Conservation (phyloP, 2,113 vertebrate genomes). For the Platichthys flesus region DNA sequence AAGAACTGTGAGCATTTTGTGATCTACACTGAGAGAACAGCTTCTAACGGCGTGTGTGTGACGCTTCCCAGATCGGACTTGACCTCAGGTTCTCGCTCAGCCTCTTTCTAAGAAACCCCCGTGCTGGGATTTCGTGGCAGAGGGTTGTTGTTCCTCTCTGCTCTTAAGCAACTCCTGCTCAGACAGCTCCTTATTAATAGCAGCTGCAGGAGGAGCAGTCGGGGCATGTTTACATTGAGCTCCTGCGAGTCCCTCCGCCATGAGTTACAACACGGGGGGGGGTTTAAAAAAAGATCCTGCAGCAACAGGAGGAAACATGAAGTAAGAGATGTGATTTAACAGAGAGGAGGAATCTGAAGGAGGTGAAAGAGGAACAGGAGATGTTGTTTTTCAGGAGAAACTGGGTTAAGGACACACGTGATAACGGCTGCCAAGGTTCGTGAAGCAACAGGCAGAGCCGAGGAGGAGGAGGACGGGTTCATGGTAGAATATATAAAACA, state of each 20-base stretch:
- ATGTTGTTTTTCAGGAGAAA: slow-evolving; percentile 31
- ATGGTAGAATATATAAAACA: neutral
- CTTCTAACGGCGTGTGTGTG: neutral
- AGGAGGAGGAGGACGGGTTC: slow-evolving; percentile 29
- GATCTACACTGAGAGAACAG: neutral
- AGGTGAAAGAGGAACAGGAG: too few relatives aligned
- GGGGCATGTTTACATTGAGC: slow-evolving; percentile 39
- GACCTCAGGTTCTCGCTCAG: neutral
- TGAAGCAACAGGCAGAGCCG: slow-evolving; percentile 46
- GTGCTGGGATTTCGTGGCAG: slow-evolving; percentile 12
- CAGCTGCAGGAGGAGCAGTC: slow-evolving; percentile 13
- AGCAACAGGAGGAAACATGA: neutral
- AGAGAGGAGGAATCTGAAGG: too few relatives aligned
- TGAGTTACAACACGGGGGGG: neutral
- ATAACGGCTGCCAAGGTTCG: slow-evolving; percentile 44
- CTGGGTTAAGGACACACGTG: slow-evolving; percentile 31
- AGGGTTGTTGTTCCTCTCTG: neutral
- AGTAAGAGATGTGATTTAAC: too few relatives aligned
- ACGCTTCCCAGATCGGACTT: neutral
- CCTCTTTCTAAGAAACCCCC: slow-evolving; percentile 42
- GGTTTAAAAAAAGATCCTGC: neutral
- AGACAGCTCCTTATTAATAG: slow-evolving; percentile 37
- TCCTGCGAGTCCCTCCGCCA: rapidly evolving
- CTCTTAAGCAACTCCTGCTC: slow-evolving; percentile 28
- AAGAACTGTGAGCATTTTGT: neutral